Percentiles rank a stretch among this genome's conserved stretches.
phyloP scores from a whole-genome alignment of 2,113 vertebrate species.

The Trematocara marginatum region DNA sequence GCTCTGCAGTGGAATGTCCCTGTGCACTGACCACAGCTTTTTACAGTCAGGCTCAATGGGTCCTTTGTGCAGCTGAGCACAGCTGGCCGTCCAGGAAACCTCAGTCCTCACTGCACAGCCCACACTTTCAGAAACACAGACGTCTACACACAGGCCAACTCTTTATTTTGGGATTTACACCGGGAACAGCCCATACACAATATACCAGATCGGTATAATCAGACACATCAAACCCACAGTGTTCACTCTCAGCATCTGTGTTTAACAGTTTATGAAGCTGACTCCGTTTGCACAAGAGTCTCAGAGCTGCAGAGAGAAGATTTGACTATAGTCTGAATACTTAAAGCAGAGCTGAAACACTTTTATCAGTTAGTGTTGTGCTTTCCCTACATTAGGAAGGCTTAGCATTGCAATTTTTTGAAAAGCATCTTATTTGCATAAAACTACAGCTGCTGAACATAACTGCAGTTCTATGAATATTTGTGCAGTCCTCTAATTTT shows the following conservation, averaged over 20 bases:
- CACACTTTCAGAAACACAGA: constrained; percentile 38
- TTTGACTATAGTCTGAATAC: background rate
- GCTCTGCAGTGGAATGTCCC: constrained; percentile 41
- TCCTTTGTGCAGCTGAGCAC: constrained; percentile 51
- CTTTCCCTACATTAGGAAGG: background rate
- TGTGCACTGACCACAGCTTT: constrained; percentile 48
- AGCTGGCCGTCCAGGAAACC: constrained; percentile 52
- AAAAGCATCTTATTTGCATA: background rate
- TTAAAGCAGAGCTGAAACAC: background rate
- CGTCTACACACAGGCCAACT: constrained; percentile 22
- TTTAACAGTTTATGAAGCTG: background rate
- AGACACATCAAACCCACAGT: background rate
- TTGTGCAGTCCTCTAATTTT: background rate
- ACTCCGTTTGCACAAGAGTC: background rate
- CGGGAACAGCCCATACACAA: background rate
- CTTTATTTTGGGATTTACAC: constrained; percentile 47
- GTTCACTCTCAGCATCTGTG: background rate
- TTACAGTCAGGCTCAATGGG: constrained; percentile 48
- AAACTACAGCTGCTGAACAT: background rate
- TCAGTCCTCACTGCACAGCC: constrained; percentile 8
- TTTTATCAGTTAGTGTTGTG: background rate
- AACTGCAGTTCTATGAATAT: background rate
- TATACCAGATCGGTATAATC: background rate
- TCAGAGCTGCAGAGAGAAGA: background rate
- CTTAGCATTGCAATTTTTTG: background rate